phyloP scores from a whole-genome alignment of 2,113 vertebrate species.

The Sakesphorus luctuosus region DNA sequence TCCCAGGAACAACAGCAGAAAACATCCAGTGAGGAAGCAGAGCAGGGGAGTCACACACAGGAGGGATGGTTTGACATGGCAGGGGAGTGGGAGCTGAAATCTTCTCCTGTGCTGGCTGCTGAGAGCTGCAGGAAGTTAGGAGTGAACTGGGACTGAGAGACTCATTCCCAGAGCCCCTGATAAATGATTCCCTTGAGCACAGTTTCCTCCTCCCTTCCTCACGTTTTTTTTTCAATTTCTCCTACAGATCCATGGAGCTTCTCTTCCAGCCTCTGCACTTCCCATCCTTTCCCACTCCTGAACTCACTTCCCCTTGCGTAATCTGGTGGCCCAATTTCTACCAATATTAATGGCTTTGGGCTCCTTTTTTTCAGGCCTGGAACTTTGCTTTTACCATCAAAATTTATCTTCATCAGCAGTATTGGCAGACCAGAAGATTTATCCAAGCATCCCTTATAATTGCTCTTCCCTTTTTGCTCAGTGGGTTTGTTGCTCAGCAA shows the following conservation, averaged over 20 bases:
- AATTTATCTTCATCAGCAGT: constrained; percentile 41
- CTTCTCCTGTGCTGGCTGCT: not conserved
- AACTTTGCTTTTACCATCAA: constrained; percentile 58
- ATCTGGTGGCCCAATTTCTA: constrained; percentile 10
- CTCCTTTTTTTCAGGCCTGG: constrained; percentile 25
- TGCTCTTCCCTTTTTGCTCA: constrained; percentile 52
- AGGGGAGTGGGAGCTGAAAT: not conserved
- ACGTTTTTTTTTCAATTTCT: not conserved
- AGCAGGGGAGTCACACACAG: not conserved
- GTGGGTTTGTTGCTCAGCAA: constrained; percentile 4
- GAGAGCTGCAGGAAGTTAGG: not conserved
- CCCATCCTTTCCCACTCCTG: not conserved
- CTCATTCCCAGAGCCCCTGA: not conserved
- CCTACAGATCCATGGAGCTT: not conserved
- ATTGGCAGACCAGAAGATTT: constrained; percentile 7
- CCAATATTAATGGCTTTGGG: constrained; percentile 27
- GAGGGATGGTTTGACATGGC: not conserved
- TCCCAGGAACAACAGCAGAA: not conserved
- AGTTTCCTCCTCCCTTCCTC: not conserved
- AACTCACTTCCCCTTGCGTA: not conserved
- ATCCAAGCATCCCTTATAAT: constrained; percentile 22
- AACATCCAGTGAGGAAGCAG: not conserved
- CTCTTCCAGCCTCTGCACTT: not conserved
- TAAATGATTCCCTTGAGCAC: not conserved
- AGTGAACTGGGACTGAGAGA: not conserved